Evolutionary conservation across 1,140 invertebrate genomes (phyloP), one percentile per base, ranked within the genome.

Genomic region (Ptiloglossa arizonensis): DNA sequence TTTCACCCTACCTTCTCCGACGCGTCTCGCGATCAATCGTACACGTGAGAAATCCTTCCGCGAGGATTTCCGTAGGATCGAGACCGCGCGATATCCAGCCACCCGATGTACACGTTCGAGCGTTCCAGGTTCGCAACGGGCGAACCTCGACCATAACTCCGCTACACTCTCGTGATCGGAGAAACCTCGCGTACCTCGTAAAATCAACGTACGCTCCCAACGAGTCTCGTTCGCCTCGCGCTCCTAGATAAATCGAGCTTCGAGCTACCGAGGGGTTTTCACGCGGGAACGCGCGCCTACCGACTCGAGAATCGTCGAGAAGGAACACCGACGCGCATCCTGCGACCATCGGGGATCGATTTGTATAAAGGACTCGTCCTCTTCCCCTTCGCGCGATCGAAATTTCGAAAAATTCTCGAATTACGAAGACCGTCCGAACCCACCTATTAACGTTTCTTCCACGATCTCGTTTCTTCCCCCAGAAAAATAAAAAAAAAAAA

Each of bases 331-430:
- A 38, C 44, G 54, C 44, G 54, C 62, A 81, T 79, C 74, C 75
- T 57, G 35, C 13, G 48, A 52, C 44, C 22, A 29, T 52, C 48
- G 52, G 48, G 54, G 6, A 75, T 62, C 13, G 15, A 19, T 59
- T 27, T 6, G 38, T 50, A 84, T 81, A 84, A 83, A 73, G 46
- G n/a, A 68, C n/a, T 57, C n/a, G n/a, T n/a, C n/a, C n/a, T n/a
- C n/a, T n/a, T n/a, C n/a, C 59, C 54, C 17, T n/a, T 29, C 0
- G 46, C 9, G 17, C 50, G 83, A 81, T 79, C 71, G 69, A 71
- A 75, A 79, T 70, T 81, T 79, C 29, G 57, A 80, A 19, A 85
- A 82, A 69, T 11, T 86, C 84, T 86, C 83, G 35, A 80, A 75
- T 86, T 86, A 86, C 83, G 64, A 80, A 52, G 44, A 32, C 74